phyloP scores from a whole-genome alignment of 1,140 invertebrate genomes.

The Lucilia sericata region DNA sequence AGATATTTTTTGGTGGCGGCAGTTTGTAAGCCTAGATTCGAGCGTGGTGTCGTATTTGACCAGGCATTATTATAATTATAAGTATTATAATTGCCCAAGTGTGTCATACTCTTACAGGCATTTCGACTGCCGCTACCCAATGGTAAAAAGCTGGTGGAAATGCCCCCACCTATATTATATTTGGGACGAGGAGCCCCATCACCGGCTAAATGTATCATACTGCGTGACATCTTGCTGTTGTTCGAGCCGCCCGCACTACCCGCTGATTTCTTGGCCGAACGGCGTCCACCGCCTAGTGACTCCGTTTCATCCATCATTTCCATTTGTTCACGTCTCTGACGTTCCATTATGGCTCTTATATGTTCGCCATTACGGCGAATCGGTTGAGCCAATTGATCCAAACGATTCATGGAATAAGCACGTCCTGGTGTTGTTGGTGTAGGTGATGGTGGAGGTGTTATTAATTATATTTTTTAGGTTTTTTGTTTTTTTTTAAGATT shows the following conservation, averaged over 20 bases:
- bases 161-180: constrained; percentile 56
- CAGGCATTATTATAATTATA: constrained; percentile 45
- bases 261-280: constrained; percentile 51
- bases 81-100: constrained; percentile 46
- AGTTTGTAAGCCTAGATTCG: constrained; percentile 66
- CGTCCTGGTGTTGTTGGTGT: constrained; percentile 68
- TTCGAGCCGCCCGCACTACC: constrained; percentile 50
- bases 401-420: constrained; percentile 90
- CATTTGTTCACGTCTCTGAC: constrained; percentile 61
- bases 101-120: constrained; percentile 66
- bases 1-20: constrained; percentile 67
- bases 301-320: constrained; percentile 65
- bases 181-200: constrained; percentile 49
- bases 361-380: constrained; percentile 71
- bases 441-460: neutral
- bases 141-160: constrained; percentile 62
- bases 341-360: constrained; percentile 62
- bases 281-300: constrained; percentile 55
- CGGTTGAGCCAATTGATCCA: constrained; percentile 86
- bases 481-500: neutral
- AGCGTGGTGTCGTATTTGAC: constrained; percentile 55
- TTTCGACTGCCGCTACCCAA: constrained; percentile 56
- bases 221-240: constrained; percentile 71
- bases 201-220: constrained; percentile 76
- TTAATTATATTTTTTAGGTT: constrained; percentile 13